Evolutionary conservation across 2,888 invertebrate species (phyloP).

Genomic region (Catocala sponsa): DNA sequence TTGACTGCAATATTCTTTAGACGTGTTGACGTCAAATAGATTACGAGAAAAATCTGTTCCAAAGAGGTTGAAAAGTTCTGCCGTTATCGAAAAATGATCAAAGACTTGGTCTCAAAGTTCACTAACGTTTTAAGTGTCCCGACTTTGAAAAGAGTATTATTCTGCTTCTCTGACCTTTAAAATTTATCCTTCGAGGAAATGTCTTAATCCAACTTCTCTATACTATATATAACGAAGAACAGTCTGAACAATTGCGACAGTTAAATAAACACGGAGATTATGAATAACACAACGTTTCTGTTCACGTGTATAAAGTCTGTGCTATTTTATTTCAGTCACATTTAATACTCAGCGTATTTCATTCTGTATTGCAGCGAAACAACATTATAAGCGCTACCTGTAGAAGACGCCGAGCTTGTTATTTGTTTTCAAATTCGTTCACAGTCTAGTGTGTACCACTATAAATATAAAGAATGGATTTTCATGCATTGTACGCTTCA

Average conservation of each 20-base stretch:
- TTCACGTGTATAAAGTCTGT: slow-evolving; percentile 22
- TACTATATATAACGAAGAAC: not conserved
- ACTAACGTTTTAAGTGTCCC: slow-evolving; percentile 24
- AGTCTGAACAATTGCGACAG: not conserved
- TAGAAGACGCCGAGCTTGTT: slow-evolving; percentile 21
- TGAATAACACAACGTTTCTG: slow-evolving; percentile 22
- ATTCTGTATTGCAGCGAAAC: slow-evolving; percentile 23
- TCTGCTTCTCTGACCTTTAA: slow-evolving; percentile 21
- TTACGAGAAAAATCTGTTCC: slow-evolving; percentile 32
- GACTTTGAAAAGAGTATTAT: slow-evolving; percentile 38
- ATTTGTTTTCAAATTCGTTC: slow-evolving; percentile 41
- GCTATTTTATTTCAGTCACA: slow-evolving; percentile 39
- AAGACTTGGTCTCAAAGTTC: slow-evolving; percentile 28
- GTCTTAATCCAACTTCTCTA: slow-evolving; percentile 1
- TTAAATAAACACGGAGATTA: slow-evolving; percentile 26
- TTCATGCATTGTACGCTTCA: no score
- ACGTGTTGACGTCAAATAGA: slow-evolving; percentile 41
- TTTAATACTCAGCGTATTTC: slow-evolving; percentile 37
- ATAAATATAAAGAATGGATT: no score
- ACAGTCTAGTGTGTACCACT: slow-evolving; percentile 15
- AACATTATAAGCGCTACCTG: slow-evolving; percentile 27
- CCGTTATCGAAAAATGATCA: slow-evolving; percentile 41
- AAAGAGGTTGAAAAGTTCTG: slow-evolving; percentile 28
- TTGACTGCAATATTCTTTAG: slow-evolving; percentile 45
- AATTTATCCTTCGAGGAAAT: slow-evolving; percentile 7